Evolutionary conservation across 2,113 vertebrate genomes (phyloP), one percentile per base, ranked within the genome.

Genomic region (Vicugna pacos): DNA sequence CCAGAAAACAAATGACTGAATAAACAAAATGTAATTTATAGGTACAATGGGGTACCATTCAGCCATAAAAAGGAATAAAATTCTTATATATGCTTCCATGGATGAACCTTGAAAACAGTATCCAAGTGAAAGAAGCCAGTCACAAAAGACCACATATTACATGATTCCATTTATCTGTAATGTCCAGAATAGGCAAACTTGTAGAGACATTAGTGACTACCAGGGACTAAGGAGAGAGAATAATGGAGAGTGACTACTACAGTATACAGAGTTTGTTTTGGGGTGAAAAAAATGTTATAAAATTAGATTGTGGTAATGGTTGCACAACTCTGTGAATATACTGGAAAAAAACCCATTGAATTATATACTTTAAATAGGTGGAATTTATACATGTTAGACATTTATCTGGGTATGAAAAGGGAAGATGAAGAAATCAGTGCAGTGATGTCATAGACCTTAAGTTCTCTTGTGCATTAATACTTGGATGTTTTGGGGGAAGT

Each of bases 301-400:
- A 89, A 7, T 80, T 77, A 88, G 19, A 26, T 69, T 58, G 17
- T 86, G n/a, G 4, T 62, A 12, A 56, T 67, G 8, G 5, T 70
- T 86, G 30, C 19, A n/a, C 64, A 90, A 8, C 3, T 93, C 48
- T 91, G 58, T 91, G 58, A 93, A 84, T 81, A 85, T 72, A 32
- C 14, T 67, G 76, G 82, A 82, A 89, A 95, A 62, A 42, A 42
- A 42, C 38, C 26, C 38, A 5, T 67, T 64, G 22, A 75, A n/a
- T 90, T 84, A 5, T 60, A 28, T 35, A 15, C 46, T 92, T 96
- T 58, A 65, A 52, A 64, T 75, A 9, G 14, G 46, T 88, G 65
- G 54, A 69, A 91, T 69, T 84, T 92, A 69, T 94, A n/a, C 32
- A 54, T 86, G 8, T 70, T 73, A 94, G 81, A 67, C 11, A 70